Conservation (phyloP, 2,888 invertebrate species). For the Amphipoea lucens region DNA sequence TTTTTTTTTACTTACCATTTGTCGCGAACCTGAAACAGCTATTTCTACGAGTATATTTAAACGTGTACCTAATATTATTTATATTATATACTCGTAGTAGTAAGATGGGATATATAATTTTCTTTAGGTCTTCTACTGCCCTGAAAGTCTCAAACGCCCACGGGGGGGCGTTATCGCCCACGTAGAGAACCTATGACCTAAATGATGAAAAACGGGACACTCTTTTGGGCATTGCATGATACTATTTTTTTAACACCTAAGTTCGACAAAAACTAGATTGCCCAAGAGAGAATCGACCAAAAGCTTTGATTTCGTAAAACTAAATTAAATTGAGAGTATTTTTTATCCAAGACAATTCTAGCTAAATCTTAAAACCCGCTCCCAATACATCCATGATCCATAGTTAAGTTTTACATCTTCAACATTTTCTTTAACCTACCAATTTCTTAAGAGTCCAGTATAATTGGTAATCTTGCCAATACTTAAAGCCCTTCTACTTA, state of each 20-base stretch:
- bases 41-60: neutral
- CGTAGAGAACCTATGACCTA: neutral
- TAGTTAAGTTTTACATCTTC: slow-evolving; percentile 25
- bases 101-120: neutral
- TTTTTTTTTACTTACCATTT: too few relatives aligned
- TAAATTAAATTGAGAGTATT: neutral
- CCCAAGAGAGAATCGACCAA: neutral
- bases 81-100: neutral
- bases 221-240: neutral
- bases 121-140: neutral
- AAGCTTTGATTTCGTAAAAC: slow-evolving; percentile 1
- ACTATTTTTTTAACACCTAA: neutral
- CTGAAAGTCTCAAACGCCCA: too few relatives aligned
- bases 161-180: too few relatives aligned
- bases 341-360: neutral
- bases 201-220: neutral
- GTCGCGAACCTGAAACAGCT: too few relatives aligned
- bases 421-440: slow-evolving; percentile 16
- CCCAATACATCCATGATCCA: slow-evolving; percentile 19
- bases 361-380: neutral
- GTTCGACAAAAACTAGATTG: neutral
- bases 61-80: neutral
- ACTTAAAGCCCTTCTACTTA: slow-evolving; percentile 54
- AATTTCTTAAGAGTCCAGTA: slow-evolving; percentile 28
- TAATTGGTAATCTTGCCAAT: slow-evolving; percentile 32